These are phyloP conservation scores for Pentalonia nigronervosa DNA, from an alignment of 1,140 invertebrate species.

Conservation along the genomic window DNA sequence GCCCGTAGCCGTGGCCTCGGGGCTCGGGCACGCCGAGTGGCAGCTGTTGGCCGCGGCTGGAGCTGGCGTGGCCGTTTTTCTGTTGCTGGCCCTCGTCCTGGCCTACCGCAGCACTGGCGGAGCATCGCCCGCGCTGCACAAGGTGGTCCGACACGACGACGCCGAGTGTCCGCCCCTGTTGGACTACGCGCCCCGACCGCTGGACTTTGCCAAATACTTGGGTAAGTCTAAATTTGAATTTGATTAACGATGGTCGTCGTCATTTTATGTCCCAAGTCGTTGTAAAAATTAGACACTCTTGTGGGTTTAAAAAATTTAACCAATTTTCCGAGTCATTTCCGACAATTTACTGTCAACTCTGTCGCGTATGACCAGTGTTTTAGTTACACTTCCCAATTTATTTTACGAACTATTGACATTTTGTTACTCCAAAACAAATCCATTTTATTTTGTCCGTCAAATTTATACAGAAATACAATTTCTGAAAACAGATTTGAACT, in stretches of 20 bases:
- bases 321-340: background rate
- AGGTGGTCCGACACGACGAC: background rate
- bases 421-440: background rate
- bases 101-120: conserved; percentile 22
- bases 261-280: too few relatives aligned
- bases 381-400: background rate
- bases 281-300: background rate
- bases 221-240: background rate
- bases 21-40: background rate
- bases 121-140: background rate
- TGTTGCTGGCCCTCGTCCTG: conserved; percentile 46
- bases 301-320: background rate
- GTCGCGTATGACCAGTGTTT: background rate
- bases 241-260: background rate
- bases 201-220: conserved; percentile 40
- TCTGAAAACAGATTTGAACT: background rate
- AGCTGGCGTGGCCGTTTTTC: conserved; percentile 48
- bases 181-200: background rate
- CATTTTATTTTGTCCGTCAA: background rate
- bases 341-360: background rate
- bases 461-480: background rate
- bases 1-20: background rate
- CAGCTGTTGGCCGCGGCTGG: conserved; percentile 53
- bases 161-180: conserved; percentile 43
- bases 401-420: background rate